phyloP scores from a whole-genome alignment of 2,113 vertebrate species.

The Pardalotus punctatus region DNA sequence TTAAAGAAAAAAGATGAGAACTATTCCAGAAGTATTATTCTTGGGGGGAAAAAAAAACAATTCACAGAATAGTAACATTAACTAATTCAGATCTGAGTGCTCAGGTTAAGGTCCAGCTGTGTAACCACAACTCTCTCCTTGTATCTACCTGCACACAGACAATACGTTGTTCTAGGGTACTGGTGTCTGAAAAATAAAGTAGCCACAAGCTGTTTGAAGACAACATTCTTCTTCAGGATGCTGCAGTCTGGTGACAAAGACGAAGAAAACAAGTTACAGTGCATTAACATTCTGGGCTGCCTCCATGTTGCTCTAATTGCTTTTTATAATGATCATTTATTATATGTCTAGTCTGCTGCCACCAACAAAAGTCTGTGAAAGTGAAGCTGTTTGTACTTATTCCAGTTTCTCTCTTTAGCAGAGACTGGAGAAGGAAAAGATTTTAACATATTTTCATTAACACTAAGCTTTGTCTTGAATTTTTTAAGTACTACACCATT shows the following conservation, averaged over 20 bases:
- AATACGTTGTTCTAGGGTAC: not conserved
- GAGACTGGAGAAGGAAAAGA: not conserved
- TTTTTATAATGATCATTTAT: slow-evolving; percentile 9
- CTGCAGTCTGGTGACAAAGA: not conserved
- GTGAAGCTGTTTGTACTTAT: not conserved
- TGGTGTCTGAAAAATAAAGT: not conserved
- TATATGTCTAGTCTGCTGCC: not conserved
- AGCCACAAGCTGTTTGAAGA: not conserved
- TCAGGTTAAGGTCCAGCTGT: too few relatives aligned
- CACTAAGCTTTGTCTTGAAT: not conserved
- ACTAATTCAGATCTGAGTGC: not conserved
- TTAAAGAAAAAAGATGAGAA: not conserved
- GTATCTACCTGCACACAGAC: not conserved
- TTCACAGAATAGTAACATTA: not conserved
- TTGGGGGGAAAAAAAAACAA: not conserved
- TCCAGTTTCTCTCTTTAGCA: not conserved
- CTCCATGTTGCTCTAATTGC: not conserved
- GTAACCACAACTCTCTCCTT: not conserved
- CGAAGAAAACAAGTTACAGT: not conserved
- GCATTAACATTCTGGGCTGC: not conserved
- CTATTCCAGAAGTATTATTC: not conserved
- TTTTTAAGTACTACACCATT: not conserved
- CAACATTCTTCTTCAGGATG: not conserved
- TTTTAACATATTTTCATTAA: not conserved
- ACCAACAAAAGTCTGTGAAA: not conserved